phyloP scores from a whole-genome alignment of 2,888 invertebrate species.

The Diploptera punctata region DNA sequence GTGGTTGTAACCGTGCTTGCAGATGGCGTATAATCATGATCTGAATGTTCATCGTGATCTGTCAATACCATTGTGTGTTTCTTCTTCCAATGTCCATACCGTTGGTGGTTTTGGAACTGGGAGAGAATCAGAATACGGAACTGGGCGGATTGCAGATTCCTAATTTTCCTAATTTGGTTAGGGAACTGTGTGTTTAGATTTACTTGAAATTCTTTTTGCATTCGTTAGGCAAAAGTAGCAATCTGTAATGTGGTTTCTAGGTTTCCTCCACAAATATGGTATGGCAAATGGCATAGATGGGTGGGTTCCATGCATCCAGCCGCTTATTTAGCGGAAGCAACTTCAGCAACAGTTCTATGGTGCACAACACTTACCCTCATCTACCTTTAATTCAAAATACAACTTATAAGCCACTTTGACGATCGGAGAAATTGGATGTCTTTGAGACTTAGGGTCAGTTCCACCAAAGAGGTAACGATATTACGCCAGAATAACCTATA shows the following conservation, averaged over 20 bases:
- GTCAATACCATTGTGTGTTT: no score
- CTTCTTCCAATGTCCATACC: no score
- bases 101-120: no score
- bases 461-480: no score
- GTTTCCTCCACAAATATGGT: background rate
- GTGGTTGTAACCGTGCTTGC: no score
- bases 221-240: no score
- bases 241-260: background rate
- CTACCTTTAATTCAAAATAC: constrained; percentile 2
- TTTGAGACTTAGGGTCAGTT: background rate
- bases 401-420: background rate
- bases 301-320: constrained; percentile 22
- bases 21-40: no score
- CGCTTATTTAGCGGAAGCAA: constrained; percentile 20
- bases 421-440: no score
- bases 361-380: constrained; percentile 7
- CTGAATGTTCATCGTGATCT: no score
- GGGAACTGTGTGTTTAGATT: background rate
- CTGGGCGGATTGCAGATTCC: no score
- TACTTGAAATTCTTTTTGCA: background rate
- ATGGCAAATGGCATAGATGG: background rate
- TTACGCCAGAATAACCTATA: no score
- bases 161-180: background rate
- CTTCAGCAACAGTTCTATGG: constrained; percentile 18
- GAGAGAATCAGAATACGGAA: no score